Conservation (phyloP, 2,113 vertebrate species). For the Microcebus jonahi region DNA sequence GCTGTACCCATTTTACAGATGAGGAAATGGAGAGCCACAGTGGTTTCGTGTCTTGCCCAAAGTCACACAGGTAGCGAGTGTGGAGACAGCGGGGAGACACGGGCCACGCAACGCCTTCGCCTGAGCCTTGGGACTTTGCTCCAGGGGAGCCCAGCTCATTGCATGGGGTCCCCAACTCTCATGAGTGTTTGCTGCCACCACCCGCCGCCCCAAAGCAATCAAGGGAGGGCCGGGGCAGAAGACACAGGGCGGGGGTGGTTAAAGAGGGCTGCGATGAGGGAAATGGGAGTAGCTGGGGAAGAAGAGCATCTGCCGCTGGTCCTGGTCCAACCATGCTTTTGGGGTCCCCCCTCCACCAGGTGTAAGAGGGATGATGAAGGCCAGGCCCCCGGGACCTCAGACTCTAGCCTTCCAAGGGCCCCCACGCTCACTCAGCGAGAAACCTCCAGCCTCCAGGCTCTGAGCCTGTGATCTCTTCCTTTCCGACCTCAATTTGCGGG, state of each 20-base stretch:
- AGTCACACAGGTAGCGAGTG: neutral
- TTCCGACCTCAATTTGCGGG: neutral
- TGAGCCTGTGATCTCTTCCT: neutral
- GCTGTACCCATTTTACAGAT: neutral
- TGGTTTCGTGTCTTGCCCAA: neutral
- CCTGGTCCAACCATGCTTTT: neutral
- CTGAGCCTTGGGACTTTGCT: neutral
- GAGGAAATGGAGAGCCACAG: neutral
- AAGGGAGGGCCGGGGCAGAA: neutral
- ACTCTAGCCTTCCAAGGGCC: neutral
- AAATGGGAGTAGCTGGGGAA: neutral
- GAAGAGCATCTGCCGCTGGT: rapidly evolving
- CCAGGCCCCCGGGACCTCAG: neutral
- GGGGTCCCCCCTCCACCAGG: neutral
- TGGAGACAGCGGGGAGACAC: neutral
- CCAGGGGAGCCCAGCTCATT: neutral
- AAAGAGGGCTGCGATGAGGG: neutral
- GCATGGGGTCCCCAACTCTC: too few relatives aligned
- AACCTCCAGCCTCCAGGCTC: neutral
- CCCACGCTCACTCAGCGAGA: neutral
- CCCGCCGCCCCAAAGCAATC: neutral
- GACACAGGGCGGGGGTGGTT: neutral
- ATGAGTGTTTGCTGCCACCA: neutral
- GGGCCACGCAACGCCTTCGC: rapidly evolving
- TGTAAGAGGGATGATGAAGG: neutral